Conservation (phyloP, 2,113 vertebrate genomes). For the Neotoma lepida region DNA sequence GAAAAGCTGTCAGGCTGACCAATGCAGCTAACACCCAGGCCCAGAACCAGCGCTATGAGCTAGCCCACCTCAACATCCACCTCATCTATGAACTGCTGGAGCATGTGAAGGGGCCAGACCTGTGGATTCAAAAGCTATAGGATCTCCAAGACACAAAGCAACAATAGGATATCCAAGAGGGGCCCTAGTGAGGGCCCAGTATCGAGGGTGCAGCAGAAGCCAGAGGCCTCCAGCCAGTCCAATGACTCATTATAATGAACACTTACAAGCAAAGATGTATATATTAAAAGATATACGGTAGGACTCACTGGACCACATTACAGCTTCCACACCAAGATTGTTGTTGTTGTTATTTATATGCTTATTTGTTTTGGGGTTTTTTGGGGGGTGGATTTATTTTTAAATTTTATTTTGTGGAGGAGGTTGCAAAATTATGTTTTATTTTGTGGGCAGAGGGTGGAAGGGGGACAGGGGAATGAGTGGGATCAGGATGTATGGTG, state of each 20-base stretch:
- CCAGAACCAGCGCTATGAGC: neutral
- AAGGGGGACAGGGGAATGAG: neutral
- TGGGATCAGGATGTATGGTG: neutral
- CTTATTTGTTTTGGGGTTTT: neutral
- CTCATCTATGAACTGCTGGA: neutral
- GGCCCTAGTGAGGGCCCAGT: too few species aligned
- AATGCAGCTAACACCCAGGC: neutral
- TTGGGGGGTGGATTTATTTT: neutral
- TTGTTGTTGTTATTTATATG: neutral
- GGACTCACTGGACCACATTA: neutral
- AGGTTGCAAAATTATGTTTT: too few species aligned
- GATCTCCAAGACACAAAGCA: too few species aligned
- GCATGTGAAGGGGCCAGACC: neutral
- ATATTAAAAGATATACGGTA: neutral
- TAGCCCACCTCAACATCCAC: neutral
- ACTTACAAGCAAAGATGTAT: neutral
- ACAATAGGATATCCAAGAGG: too few species aligned
- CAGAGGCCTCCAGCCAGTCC: neutral
- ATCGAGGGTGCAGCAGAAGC: neutral
- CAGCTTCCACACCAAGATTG: neutral
- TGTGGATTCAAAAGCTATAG: too few species aligned
- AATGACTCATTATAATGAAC: neutral
- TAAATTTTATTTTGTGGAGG: neutral
- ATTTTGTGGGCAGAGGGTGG: neutral
- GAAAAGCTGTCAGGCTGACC: too few species aligned